Percentiles rank a stretch among this genome's conserved stretches.
phyloP scores from a whole-genome alignment of 1,140 invertebrate species.

The Cyphomyrmex costatus region DNA sequence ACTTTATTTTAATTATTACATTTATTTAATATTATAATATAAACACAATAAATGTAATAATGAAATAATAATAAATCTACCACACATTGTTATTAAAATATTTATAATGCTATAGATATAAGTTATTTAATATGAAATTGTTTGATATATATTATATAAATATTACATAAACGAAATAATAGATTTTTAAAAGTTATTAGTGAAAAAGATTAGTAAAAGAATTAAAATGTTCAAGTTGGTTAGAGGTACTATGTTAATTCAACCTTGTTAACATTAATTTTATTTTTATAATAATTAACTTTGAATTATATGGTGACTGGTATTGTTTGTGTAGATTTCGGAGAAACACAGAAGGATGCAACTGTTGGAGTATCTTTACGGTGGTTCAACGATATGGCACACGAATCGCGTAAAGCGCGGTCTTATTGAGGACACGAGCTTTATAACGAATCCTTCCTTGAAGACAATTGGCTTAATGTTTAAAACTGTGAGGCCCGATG shows the following conservation, averaged over 20 bases:
- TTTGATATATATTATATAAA: no score
- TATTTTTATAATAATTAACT: constrained; percentile 25
- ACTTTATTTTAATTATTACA: neutral
- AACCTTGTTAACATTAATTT: neutral
- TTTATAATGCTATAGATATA: neutral
- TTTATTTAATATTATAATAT: neutral
- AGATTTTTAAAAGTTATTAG: neutral
- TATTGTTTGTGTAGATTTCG: constrained; percentile 87
- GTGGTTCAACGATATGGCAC: constrained; percentile 91
- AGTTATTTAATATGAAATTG: neutral
- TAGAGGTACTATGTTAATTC: neutral
- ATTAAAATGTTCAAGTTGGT: neutral
- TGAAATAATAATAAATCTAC: neutral
- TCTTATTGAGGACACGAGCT: constrained; percentile 67
- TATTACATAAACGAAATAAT: neutral
- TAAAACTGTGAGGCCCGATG: constrained; percentile 92
- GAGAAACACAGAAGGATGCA: constrained; percentile 95
- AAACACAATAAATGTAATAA: neutral
- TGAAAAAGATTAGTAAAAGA: neutral
- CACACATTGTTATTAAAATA: neutral
- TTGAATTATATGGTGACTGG: neutral
- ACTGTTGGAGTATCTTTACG: constrained; percentile 92
- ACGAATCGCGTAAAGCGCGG: constrained; percentile 83
- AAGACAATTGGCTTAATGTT: constrained; percentile 94
- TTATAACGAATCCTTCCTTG: constrained; percentile 82